phyloP scores from a whole-genome alignment of 2,797 vertebrate genomes.

The Uromys caudimaculatus region DNA sequence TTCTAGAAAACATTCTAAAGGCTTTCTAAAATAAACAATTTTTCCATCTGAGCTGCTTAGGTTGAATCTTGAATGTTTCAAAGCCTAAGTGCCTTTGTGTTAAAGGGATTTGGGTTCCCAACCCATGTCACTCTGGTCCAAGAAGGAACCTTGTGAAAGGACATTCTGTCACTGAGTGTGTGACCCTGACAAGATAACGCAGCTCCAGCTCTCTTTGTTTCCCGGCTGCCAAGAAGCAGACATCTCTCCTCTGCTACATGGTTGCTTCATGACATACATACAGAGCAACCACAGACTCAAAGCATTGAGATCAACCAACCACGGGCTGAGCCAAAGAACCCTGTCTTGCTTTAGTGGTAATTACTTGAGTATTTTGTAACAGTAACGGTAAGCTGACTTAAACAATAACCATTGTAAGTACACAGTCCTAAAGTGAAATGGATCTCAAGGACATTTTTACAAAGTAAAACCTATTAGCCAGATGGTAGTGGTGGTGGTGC shows the following conservation, averaged over 20 bases:
- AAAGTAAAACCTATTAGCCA: neutral
- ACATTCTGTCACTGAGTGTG: neutral
- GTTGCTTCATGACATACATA: neutral
- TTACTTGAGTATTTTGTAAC: neutral
- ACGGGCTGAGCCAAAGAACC: neutral
- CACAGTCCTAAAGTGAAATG: neutral
- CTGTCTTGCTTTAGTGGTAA: neutral
- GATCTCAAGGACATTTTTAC: neutral
- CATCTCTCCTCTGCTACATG: neutral
- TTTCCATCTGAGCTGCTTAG: neutral
- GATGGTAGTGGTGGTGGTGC: neutral
- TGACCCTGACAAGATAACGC: too few species aligned
- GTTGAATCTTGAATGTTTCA: neutral
- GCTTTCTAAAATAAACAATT: constrained; percentile 67
- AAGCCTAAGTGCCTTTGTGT: neutral
- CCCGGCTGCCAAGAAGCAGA: neutral
- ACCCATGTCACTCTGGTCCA: rapidly evolving
- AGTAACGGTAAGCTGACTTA: neutral
- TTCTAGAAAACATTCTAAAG: constrained; percentile 47
- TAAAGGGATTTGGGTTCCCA: neutral
- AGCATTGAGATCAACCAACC: neutral
- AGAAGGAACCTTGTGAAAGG: neutral
- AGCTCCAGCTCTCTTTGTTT: neutral
- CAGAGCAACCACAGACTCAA: neutral
- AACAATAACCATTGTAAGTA: neutral